Percentiles rank a stretch among this genome's conserved stretches.
phyloP scores from a whole-genome alignment of 2,113 vertebrate genomes.

The Pygoscelis adeliae region DNA sequence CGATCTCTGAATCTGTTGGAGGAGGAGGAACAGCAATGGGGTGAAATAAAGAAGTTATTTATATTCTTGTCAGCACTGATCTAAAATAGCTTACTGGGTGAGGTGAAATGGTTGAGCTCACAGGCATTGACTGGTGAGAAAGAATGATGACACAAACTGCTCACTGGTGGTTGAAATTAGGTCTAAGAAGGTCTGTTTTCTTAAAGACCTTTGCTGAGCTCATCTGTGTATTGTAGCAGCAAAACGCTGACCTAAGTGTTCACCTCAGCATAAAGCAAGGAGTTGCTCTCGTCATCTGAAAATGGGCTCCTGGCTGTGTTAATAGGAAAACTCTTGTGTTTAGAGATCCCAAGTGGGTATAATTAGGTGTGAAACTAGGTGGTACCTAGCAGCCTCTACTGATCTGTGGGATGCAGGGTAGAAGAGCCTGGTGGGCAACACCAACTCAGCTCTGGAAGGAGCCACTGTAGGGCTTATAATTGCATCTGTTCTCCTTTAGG shows the following conservation, averaged over 20 bases:
- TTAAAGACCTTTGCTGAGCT: conserved; percentile 29
- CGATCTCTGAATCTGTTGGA: fast-evolving
- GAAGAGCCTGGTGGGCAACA: neutral
- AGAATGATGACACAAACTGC: conserved; percentile 1
- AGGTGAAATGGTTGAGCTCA: conserved; percentile 19
- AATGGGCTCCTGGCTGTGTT: neutral
- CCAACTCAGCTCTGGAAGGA: neutral
- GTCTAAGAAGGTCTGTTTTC: neutral
- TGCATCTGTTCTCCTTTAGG: neutral
- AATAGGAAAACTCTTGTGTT: neutral
- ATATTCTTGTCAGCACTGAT: neutral
- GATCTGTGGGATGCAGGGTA: neutral
- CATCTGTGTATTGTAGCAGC: neutral
- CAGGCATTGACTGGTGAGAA: neutral
- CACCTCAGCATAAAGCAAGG: neutral
- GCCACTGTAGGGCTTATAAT: too few relatives aligned
- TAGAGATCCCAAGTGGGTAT: neutral
- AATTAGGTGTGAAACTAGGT: neutral
- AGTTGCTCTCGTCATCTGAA: neutral
- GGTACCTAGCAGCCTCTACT: neutral
- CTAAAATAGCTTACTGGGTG: neutral
- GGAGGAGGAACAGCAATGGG: neutral
- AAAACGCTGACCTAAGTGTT: neutral
- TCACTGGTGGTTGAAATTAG: neutral
- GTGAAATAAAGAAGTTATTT: conserved; percentile 4